Base-by-base conservation (phyloP, 2,888 invertebrate species). In the Epicampocera succincta region DNA sequence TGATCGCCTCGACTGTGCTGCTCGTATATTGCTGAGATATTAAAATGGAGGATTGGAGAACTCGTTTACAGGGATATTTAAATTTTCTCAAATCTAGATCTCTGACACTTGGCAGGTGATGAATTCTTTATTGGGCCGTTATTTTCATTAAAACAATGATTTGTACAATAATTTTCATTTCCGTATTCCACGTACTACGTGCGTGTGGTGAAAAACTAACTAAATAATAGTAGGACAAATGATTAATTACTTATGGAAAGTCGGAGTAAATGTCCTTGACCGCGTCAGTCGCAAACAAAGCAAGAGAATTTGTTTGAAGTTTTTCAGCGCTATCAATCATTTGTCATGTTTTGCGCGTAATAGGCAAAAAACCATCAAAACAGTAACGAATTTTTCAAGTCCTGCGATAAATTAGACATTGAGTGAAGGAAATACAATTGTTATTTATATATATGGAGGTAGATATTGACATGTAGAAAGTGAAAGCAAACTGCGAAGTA, bases 231-330 rank as follows among this genome's bases (percentile, higher is more conserved):
- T 9, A 33, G 9, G 1, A 50, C 21, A 65, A 65, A 65, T 65
- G 65, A 65, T 65, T 50, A 65, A 65, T 65, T 65, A 65, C 6
- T 15, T 9, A 21, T 0, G 8, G 4, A 50, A 65, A 60, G 6
- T 13, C 21, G 9, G 1, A 9, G 8, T 6, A 33, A 33, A n/a
- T 9, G n/a, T 40, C 1, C n/a, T 21, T 50, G n/a, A 40, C n/a
- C 13, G 21, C n/a, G 50, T 8, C 65, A 33, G 19, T 4, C 50
- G 12, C 6, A 46, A 63, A 12, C 0, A 17, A 6, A n/a, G 2
- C 0, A 12, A 29, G 17, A 6, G 12, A 15, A 61, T 44, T 44
- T 25, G 6, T 63, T 11, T 40, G 15, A 19, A 65, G n/a, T 50
- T 19, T 6, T 12, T 1, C 21, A n/a, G 4, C 19, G 19, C 5